Conservation (phyloP, 2,113 vertebrate genomes). For the Plecotus auritus region DNA sequence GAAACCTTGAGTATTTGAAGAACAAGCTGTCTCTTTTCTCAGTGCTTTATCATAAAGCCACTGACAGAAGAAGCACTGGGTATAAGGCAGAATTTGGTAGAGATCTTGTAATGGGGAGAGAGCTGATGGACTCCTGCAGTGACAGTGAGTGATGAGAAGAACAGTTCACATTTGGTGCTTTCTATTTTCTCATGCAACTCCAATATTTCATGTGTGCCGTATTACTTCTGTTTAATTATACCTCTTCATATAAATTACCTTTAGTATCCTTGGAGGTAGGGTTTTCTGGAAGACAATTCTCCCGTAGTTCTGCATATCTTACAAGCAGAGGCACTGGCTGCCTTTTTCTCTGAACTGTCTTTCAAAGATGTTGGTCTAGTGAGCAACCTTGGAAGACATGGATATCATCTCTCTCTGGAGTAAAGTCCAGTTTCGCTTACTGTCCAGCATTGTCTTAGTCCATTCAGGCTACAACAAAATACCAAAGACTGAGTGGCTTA, state of each 20-base stretch:
- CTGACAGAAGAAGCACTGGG: neutral
- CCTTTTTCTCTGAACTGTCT: neutral
- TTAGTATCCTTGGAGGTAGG: neutral
- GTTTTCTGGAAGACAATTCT: neutral
- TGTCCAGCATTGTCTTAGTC: neutral
- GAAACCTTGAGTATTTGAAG: neutral
- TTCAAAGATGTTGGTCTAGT: neutral
- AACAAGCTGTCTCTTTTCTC: neutral
- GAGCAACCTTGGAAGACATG: neutral
- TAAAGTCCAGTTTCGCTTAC: constrained; percentile 9
- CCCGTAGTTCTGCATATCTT: neutral
- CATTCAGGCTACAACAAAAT: neutral
- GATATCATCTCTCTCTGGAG: neutral
- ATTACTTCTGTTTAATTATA: neutral
- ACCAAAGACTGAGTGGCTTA: neutral
- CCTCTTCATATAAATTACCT: neutral
- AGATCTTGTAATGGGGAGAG: neutral
- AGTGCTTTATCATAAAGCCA: neutral
- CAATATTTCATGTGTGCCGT: neutral
- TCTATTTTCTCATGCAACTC: neutral
- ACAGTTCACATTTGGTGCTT: neutral
- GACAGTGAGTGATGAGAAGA: neutral
- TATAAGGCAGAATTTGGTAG: neutral
- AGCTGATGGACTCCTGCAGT: neutral
- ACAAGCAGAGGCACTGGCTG: neutral